Base-by-base conservation (phyloP, 2,113 vertebrate species). In the Pterocles gutturalis region DNA sequence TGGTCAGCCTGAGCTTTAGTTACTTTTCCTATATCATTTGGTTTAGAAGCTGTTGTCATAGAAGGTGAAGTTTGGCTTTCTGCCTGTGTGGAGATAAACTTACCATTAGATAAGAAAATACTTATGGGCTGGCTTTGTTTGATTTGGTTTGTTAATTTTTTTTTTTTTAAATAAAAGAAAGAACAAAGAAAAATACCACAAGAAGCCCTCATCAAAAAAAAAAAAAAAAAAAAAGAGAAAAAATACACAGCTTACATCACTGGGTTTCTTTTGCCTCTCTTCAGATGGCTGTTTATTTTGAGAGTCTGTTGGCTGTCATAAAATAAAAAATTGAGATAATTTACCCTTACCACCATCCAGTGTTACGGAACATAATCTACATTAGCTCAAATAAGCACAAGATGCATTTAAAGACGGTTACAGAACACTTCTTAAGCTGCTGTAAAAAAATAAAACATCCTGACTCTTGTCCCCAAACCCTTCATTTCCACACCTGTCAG, bases 241-340 rank as follows among this genome's bases (percentile, higher is more conserved):
- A 36, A 26, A 19, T n/a, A 33, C 1, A 62, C 11, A 33, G 81
- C 65, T 98, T 96, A 98, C 97, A 88, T 82, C 89, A 71, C 20
- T n/a, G 29, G 87, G 25, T 22, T 97, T 96, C 65, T 97, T 98
- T 65, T 90, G 73, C 55, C 77, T 97, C 87, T 91, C 88, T 87
- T 97, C 96, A 70, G 90, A 29, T 2, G 29, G 10, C 34, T 96
- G 89, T 36, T 96, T 90, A 43, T 93, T 92, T 69, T 89, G 90
- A 95, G 87, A 78, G 57, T 87, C 94, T 80, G 83, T 5, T 9
- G 51, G 86, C 98, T 98, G 96, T 69, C 29, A 83, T 1, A 55
- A 94, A 93, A 93, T 5, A 70, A 93, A 89, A 61, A 28, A 53
- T 2, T 7, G 17, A 49, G 17, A 33, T 28, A 2, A 24, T 79